phyloP scores from a whole-genome alignment of 2,113 vertebrate species.

The Eurystomus gularis region DNA sequence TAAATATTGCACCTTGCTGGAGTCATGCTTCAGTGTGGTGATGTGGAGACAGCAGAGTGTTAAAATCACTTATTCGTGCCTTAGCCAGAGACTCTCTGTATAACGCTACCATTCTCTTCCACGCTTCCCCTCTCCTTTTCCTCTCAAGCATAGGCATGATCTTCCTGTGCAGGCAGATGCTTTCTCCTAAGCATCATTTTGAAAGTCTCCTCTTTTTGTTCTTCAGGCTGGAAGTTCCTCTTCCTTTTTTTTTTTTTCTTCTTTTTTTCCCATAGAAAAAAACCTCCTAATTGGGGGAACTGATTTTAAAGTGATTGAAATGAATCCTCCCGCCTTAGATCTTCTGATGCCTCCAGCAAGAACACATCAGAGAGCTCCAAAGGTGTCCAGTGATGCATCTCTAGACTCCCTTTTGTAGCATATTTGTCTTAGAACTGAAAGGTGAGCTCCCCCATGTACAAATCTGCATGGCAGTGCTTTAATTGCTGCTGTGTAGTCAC shows the following conservation, averaged over 20 bases:
- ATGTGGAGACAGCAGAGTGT: not conserved
- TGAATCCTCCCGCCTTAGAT: not conserved
- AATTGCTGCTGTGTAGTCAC: not conserved
- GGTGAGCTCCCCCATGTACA: not conserved
- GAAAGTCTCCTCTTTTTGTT: not conserved
- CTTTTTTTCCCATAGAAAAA: too few species aligned
- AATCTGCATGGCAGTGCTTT: not conserved
- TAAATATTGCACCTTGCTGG: not conserved
- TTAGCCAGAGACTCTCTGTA: not conserved
- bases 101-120: not conserved
- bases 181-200: not conserved
- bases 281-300: not conserved
- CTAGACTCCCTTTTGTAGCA: not conserved
- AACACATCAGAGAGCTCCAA: not conserved
- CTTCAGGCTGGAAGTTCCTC: not conserved
- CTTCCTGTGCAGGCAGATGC: not conserved
- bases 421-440: not conserved
- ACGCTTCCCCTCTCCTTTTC: not conserved
- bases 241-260: not conserved
- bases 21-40: not conserved
- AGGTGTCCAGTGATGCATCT: not conserved
- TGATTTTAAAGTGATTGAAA: constrained; percentile 6
- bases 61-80: not conserved
- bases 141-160: not conserved
- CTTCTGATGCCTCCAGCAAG: not conserved